A percentile compares a stretch with the other conserved stretches of the same genome.
phyloP scores from a whole-genome alignment of 2,888 invertebrate genomes.

The Congeria kusceri region DNA sequence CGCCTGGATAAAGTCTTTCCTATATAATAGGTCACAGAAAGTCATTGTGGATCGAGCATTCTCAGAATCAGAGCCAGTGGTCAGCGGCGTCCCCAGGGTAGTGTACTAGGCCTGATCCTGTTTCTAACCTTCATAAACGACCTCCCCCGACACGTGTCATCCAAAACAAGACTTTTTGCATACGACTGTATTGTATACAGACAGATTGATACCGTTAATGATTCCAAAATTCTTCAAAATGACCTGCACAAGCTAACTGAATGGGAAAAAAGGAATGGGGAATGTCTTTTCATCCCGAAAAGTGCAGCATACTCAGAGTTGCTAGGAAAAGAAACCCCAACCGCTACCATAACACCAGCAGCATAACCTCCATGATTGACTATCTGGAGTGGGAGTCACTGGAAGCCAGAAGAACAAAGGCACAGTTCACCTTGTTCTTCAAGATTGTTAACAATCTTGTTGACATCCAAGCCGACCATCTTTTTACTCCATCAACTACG shows the following conservation, averaged over 20 bases:
- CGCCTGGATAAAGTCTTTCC: not conserved
- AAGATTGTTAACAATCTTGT: constrained; percentile 17
- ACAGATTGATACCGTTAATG: not conserved
- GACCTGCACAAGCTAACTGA: constrained; percentile 5
- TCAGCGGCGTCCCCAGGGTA: constrained; percentile 19
- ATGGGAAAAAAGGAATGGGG: constrained; percentile 36
- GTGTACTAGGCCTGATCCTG: constrained; percentile 17
- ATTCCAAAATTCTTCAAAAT: constrained; percentile 14
- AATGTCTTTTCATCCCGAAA: constrained; percentile 23
- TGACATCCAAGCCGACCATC: not conserved
- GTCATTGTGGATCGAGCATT: constrained; percentile 18
- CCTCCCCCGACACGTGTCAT: constrained; percentile 10
- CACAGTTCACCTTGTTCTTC: constrained; percentile 16
- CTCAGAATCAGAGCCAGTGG: constrained; percentile 11
- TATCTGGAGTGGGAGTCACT: constrained; percentile 5
- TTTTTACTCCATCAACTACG: not conserved
- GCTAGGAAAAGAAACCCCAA: constrained; percentile 3
- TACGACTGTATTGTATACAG: constrained; percentile 17
- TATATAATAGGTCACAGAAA: not conserved
- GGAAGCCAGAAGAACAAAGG: constrained; percentile 11
- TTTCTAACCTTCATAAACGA: constrained; percentile 24
- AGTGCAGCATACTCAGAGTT: constrained; percentile 2
- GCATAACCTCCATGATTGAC: constrained; percentile 21
- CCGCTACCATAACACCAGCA: constrained; percentile 22
- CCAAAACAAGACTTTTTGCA: constrained; percentile 18